phyloP scores from a whole-genome alignment of 2,888 invertebrate species.

The Muscina levida region DNA sequence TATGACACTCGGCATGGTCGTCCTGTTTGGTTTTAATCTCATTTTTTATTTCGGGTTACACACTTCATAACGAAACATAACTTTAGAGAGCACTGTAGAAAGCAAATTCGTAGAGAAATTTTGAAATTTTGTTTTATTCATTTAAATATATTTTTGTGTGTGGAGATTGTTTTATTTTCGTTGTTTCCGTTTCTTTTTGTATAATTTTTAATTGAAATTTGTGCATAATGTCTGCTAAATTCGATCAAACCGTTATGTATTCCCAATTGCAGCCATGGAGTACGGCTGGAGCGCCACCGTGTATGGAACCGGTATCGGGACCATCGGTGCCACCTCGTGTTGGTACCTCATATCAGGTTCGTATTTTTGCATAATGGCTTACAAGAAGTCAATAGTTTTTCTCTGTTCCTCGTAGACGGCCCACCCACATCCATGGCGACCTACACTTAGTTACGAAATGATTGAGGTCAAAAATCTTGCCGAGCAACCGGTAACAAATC shows the following conservation, averaged over 20 bases:
- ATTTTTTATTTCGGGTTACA: neutral
- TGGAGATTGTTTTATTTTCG: too few relatives aligned
- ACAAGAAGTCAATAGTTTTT: too few relatives aligned
- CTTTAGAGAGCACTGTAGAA: constrained; percentile 37
- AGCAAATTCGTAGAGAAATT: constrained; percentile 26
- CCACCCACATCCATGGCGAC: constrained; percentile 89
- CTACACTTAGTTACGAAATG: constrained; percentile 89
- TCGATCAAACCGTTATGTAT: constrained; percentile 75
- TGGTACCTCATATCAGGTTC: constrained; percentile 84
- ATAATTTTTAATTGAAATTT: constrained; percentile 37
- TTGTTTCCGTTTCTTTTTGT: too few relatives aligned
- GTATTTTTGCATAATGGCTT: constrained; percentile 17
- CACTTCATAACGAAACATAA: too few relatives aligned
- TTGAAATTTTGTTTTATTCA: neutral
- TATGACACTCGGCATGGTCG: too few relatives aligned
- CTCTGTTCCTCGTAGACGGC: constrained; percentile 81
- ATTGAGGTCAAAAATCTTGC: constrained; percentile 87
- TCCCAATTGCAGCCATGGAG: constrained; percentile 90
- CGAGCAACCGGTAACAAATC: constrained; percentile 86
- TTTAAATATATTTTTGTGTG: too few relatives aligned
- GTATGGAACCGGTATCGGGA: constrained; percentile 84
- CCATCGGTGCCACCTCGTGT: constrained; percentile 84
- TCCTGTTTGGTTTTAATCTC: too few relatives aligned
- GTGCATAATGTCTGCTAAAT: constrained; percentile 68
- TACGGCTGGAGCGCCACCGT: constrained; percentile 83